phyloP scores from a whole-genome alignment of 2,797 vertebrate species.

The Eupleurogrammus muticus region DNA sequence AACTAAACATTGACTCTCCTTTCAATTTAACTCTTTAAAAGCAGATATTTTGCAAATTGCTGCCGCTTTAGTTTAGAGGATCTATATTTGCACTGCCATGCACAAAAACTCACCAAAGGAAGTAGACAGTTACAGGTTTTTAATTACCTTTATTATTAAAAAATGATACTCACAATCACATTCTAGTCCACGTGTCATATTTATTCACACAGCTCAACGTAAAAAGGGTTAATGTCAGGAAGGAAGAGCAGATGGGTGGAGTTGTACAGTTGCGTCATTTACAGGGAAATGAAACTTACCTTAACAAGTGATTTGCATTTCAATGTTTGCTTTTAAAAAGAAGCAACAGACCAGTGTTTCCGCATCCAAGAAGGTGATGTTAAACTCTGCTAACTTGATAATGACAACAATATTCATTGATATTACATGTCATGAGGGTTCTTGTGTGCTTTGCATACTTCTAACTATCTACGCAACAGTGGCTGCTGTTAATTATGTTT shows the following conservation, averaged over 20 bases:
- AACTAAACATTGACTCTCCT: background rate
- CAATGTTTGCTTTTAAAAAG: background rate
- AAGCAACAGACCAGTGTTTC: slow-evolving; percentile 1
- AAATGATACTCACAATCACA: background rate
- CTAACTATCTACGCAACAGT: background rate
- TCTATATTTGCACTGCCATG: background rate
- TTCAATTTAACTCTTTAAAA: slow-evolving; percentile 15
- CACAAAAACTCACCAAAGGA: too few relatives aligned
- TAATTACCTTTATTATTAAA: background rate
- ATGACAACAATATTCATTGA: background rate
- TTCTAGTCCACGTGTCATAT: background rate
- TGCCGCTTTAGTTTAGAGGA: background rate
- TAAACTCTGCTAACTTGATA: background rate
- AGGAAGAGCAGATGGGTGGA: slow-evolving; percentile 4
- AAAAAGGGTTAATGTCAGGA: slow-evolving; percentile 2
- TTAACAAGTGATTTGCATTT: background rate
- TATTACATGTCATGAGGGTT: too few relatives aligned
- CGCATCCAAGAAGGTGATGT: slow-evolving; percentile 16
- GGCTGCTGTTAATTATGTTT: too few relatives aligned
- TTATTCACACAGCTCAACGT: background rate
- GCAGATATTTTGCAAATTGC: background rate
- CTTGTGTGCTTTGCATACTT: background rate
- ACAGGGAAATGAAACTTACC: slow-evolving; percentile 47
- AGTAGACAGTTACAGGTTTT: too few relatives aligned
- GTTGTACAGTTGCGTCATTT: background rate